phyloP scores from a whole-genome alignment of 1,140 invertebrate genomes.

The Ceratina calcarata region DNA sequence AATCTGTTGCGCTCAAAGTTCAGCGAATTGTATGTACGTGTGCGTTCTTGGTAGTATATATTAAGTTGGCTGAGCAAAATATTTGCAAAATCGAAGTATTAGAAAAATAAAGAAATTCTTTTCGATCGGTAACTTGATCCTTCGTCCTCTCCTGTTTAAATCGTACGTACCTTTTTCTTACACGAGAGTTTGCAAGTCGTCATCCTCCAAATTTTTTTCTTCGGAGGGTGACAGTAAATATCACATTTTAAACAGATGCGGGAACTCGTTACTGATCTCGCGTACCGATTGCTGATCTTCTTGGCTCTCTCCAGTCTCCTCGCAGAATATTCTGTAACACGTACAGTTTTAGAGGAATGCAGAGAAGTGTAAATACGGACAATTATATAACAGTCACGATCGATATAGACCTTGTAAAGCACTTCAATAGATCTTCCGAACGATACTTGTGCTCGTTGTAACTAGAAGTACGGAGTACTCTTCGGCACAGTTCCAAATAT shows the following conservation, averaged over 20 bases:
- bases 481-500: slow-evolving; percentile 88
- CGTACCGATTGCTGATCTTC: slow-evolving; percentile 88
- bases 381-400: background rate
- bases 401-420: slow-evolving; percentile 83
- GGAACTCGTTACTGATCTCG: slow-evolving; percentile 91
- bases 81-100: slow-evolving; percentile 42
- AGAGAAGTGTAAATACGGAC: no score
- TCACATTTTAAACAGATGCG: slow-evolving; percentile 87
- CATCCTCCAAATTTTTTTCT: slow-evolving; percentile 70
- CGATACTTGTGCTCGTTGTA: slow-evolving; percentile 88
- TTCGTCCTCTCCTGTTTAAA: background rate
- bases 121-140: slow-evolving; percentile 44
- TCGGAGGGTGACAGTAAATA: slow-evolving; percentile 68
- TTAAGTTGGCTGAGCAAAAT: slow-evolving; percentile 48
- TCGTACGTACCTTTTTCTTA: slow-evolving; percentile 48
- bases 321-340: slow-evolving; percentile 86
- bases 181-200: slow-evolving; percentile 75
- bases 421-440: slow-evolving; percentile 88
- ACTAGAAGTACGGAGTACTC: slow-evolving; percentile 88
- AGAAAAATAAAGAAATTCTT: slow-evolving; percentile 53
- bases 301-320: slow-evolving; percentile 87
- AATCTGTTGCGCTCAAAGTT: slow-evolving; percentile 39
- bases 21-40: slow-evolving; percentile 47
- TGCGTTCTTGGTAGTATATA: slow-evolving; percentile 41
- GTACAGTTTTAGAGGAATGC: no score